phyloP scores from a whole-genome alignment of 1,140 invertebrate genomes.

The Zaprionus ornatus region DNA sequence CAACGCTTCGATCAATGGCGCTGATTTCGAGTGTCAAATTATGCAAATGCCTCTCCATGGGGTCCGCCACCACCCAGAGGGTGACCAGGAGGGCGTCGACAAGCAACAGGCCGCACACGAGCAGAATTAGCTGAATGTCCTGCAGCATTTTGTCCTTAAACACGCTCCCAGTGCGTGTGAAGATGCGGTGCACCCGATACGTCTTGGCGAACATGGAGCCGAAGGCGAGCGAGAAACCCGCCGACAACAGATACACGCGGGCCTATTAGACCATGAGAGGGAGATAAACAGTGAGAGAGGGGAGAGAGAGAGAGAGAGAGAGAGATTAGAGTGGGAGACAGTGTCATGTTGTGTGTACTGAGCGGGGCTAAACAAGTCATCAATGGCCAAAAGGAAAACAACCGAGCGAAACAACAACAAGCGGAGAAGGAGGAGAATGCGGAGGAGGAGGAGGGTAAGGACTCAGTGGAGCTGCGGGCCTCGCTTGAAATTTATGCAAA shows the following conservation, averaged over 20 bases:
- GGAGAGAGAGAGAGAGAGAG: neutral
- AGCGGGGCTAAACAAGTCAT: constrained; percentile 63
- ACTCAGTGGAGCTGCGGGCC: constrained; percentile 16
- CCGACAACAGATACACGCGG: constrained; percentile 93
- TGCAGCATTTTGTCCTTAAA: constrained; percentile 90
- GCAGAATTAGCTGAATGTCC: constrained; percentile 92
- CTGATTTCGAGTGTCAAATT: constrained; percentile 93
- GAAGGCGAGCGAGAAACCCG: constrained; percentile 93
- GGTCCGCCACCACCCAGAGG: constrained; percentile 92
- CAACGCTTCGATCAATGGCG: constrained; percentile 89
- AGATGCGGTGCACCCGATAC: constrained; percentile 93
- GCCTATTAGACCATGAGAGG: constrained; percentile 85
- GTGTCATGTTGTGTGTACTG: constrained; percentile 32
- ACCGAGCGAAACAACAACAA: constrained; percentile 9
- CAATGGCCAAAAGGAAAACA: constrained; percentile 51
- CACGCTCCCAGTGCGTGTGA: constrained; percentile 87
- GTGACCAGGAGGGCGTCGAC: constrained; percentile 92
- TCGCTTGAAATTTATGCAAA: constrained; percentile 73
- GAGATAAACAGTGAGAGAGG: neutral
- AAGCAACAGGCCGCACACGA: constrained; percentile 90
- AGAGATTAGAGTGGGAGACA: constrained; percentile 3
- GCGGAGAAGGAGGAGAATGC: neutral
- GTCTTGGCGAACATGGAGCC: constrained; percentile 96
- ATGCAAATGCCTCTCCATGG: constrained; percentile 92
- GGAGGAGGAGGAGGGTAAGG: neutral